Base-by-base conservation (phyloP, 1,140 invertebrate genomes). In the Pantala flavescens region DNA sequence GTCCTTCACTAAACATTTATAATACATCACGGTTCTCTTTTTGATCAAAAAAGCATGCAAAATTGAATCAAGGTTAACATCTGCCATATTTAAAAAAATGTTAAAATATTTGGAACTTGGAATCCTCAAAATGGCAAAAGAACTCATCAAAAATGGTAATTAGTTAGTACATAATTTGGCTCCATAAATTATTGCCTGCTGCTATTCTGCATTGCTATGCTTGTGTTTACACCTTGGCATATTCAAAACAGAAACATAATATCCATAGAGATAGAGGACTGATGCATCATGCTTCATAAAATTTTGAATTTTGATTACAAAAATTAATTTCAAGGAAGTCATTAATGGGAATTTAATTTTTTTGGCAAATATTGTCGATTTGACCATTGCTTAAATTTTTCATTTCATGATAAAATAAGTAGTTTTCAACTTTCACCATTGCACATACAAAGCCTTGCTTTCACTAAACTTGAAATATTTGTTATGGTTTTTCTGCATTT, bases 351-450 rank as follows among this genome's bases (percentile, higher is more conserved):
- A 63, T 63, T 63, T 36, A 19, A 1, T 63, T 19, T 63, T 63
- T 63, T 63, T 63, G 12, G 49, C 49, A 63, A 19, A 3, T 7
- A 7, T 63, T 63, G 49, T 19, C 49, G 3, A 63, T 63, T 36
- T 63, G n/a, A 63, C n/a, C 14, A 63, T 3, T 63, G 49, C 49
- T 63, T 63, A 63, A 3, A 63, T 63, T 63, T 72, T 24, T 0
- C 42, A 36, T 72, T 72, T 42, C 23, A 14, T 23, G 23, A 71
- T 24, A 71, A 36, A 71, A 71, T 24, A 23, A 72, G 42, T 36
- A 36, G 74, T 74, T 74, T 74, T 74, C 74, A 74, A 74, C 74
- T 74, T 74, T 74, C 74, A 74, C 74, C 70, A 74, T 74, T 74
- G 74, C 74, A 74, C 74, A 24, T 36, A 70, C 70, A n/a, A 24